Base-by-base conservation (phyloP, 2,888 invertebrate genomes). In the Leucozona laternaria region DNA sequence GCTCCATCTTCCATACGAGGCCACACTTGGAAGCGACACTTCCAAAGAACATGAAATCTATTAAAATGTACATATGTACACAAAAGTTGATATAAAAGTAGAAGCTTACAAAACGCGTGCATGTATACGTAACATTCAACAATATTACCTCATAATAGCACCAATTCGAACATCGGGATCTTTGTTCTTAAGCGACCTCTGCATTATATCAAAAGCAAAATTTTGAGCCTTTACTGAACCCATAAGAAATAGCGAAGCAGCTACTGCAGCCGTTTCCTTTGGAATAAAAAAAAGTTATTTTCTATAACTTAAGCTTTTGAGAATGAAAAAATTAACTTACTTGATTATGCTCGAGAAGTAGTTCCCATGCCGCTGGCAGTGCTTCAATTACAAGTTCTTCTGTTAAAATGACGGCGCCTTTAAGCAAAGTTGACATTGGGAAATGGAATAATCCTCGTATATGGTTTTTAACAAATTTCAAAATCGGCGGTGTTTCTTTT, bases 1-100 rank as follows among this genome's bases (percentile, higher is more conserved):
- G 99, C 99, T 8, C 97, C 97, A 90, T 99, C 99, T 92, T 99
- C 99, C 99, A 99, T 98, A 79, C 99, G 95, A 0, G 99, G 98
- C 99, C 99, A 99, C 0, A 98, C 98, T 94, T 99, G 99, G 91
- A 98, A 98, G 2, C 99, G 95, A 89, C 98, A 95, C 91, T 98
- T 97, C 99, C 99, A 99, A 88, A 99, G 94, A 1, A 97, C 96
- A 94, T 98, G 97, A 93, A 98, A 98, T 84, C 97, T 95, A 79
- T 31, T 88, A 3, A 34, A n/a, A 71, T 8, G 4, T 15, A 40
- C 1, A 6, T 40, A 4, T 7, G n/a, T 15, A 2, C 8, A 31
- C 1, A 31, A 31, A 7, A 31, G 1, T 0, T 8, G 2, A 31
- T 31, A 20, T 13, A 4, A 17, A 15, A 55, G 13, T 11, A 0